Evolutionary conservation across 2,113 vertebrate species (phyloP), one percentile per base, ranked within the genome.

Genomic region (Fulica atra): DNA sequence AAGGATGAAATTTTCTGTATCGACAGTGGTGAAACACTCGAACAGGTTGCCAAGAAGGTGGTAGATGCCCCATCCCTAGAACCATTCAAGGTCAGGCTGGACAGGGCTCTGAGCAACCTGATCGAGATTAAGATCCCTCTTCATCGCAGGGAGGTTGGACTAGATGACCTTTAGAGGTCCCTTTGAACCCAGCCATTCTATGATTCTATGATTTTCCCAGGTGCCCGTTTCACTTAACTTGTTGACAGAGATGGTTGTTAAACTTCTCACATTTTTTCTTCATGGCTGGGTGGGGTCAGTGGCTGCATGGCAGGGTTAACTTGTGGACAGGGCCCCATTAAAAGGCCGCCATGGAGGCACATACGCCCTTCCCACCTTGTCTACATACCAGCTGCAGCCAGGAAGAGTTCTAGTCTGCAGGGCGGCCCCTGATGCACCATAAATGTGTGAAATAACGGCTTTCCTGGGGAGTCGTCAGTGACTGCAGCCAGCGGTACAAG

Each of bases 361-460:
- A 56, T 35, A 53, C 71, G 66, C 36, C 74, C 33, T 88, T 92
- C 71, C 33, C 85, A 69, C 59, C 63, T 76, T 85, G 78, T 16
- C 57, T 59, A 50, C 53, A 69, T 79, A 13, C 44, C 85, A 89
- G 70, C 66, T 85, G 88, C 79, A 93, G 66, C 36, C 71, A 76
- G 54, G 6, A 50, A 95, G 79, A 86, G 74, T 63, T 83, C 79
- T 82, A 35, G 53, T 68, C 66, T 42, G 42, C 79, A 72, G 17
- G 90, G 38, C 3, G 8, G 48, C 70, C 63, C 56, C 57, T 2
- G 1, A 1, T 0, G 26, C 56, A 35, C 20, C 80, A 48, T 77
- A 81, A 92, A 80, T 8, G 53, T 69, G 13, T 44, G 64, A 84
- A 86, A 86, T 73, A 73, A 35, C 59, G 68, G 13, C 16, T 61